Conservation (phyloP, 2,797 vertebrate species). For the Ctenosaura bakeri region DNA sequence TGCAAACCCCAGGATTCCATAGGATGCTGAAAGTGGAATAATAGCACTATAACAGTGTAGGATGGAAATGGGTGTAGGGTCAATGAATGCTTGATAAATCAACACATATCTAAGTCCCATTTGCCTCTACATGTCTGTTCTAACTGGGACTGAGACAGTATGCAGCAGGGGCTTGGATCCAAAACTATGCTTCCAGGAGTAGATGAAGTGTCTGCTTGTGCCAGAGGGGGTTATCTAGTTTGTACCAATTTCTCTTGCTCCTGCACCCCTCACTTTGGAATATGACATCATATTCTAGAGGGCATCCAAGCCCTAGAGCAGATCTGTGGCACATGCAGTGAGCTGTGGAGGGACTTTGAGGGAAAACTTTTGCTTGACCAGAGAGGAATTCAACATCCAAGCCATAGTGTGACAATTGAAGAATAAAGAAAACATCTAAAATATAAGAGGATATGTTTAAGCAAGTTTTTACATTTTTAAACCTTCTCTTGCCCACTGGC, state of each 20-base stretch:
- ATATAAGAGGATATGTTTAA: accelerated
- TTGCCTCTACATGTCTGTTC: too few species aligned
- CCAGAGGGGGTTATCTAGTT: neutral
- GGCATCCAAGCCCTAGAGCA: neutral
- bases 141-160: too few species aligned
- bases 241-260: neutral
- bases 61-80: too few species aligned
- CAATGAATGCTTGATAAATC: too few species aligned
- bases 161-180: neutral
- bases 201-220: neutral
- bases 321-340: neutral
- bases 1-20: too few species aligned
- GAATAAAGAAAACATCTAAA: neutral
- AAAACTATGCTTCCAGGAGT: neutral
- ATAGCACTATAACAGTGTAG: too few species aligned
- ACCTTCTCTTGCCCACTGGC: accelerated
- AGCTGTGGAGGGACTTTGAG: too few species aligned
- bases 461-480: accelerated
- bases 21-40: too few species aligned
- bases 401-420: neutral
- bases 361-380: neutral
- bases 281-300: too few species aligned
- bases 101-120: too few species aligned
- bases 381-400: neutral
- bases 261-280: neutral